A percentile compares a stretch with the other conserved stretches of the same genome.
These are phyloP conservation scores for Bubo blakistoni DNA, from an alignment of 2,113 vertebrate genomes.

Conservation along the genomic window DNA sequence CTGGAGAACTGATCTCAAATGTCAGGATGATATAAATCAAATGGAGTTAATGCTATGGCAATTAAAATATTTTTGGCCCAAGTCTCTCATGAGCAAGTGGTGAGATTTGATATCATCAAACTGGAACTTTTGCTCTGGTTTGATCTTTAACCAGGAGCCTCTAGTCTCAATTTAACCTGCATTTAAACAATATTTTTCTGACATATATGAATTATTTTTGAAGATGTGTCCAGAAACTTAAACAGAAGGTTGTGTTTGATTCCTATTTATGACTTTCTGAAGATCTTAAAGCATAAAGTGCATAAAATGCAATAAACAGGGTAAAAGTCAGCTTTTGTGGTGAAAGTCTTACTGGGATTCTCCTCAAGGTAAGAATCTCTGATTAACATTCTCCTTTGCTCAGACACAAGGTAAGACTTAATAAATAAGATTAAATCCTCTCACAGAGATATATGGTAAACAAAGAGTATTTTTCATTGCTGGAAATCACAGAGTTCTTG, in stretches of 20 bases:
- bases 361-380: not conserved
- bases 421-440: not conserved
- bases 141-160: not conserved
- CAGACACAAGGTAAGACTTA: not conserved
- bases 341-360: not conserved
- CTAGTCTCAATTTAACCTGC: not conserved
- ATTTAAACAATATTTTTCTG: not conserved
- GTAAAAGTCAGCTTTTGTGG: not conserved
- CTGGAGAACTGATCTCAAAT: not conserved
- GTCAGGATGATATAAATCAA: constrained; percentile 8
- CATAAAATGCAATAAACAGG: not conserved
- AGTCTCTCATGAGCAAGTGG: not conserved
- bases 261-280: not conserved
- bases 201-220: not conserved
- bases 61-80: not conserved
- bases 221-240: not conserved
- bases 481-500: not conserved
- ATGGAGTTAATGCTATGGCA: not conserved
- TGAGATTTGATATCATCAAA: not conserved
- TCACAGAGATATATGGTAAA: not conserved
- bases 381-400: not conserved
- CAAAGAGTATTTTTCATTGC: not conserved
- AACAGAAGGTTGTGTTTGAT: not conserved
- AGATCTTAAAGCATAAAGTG: not conserved
- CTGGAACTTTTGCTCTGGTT: not conserved